Percentiles rank a stretch among this genome's conserved stretches.
phyloP scores from a whole-genome alignment of 2,888 invertebrate genomes.

The Diaphora mendica region DNA sequence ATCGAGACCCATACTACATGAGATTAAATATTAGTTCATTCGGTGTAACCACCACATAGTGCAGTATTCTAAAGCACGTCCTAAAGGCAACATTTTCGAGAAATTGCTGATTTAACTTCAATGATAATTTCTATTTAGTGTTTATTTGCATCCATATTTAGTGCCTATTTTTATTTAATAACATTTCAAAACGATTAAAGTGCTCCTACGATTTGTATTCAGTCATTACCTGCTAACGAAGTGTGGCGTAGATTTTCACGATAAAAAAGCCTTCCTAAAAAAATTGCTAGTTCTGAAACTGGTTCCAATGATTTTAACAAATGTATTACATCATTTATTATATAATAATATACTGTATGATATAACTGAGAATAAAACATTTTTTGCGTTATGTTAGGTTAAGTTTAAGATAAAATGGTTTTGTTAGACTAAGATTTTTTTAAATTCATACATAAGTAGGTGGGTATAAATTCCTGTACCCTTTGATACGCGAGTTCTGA shows the following conservation, averaged over 20 bases:
- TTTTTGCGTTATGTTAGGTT: neutral
- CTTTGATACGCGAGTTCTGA: slow-evolving; percentile 14
- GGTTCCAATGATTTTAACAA: neutral
- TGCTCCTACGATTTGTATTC: neutral
- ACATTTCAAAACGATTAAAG: neutral
- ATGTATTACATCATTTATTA: neutral
- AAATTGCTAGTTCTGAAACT: neutral
- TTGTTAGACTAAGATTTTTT: neutral
- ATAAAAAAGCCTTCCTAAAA: neutral
- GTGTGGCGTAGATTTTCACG: neutral
- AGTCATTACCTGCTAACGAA: neutral
- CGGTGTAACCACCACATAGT: neutral
- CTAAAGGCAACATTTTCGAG: neutral
- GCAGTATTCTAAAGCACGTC: neutral
- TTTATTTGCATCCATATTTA: neutral
- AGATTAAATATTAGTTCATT: neutral
- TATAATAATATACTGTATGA: neutral
- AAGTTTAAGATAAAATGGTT: neutral
- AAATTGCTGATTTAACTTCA: neutral
- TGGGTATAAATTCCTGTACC: neutral
- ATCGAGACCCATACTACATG: neutral
- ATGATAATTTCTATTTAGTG: too few relatives aligned
- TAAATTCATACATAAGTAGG: neutral
- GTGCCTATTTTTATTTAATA: neutral
- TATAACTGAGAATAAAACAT: neutral